Conservation (phyloP, 2,113 vertebrate genomes). For the Aptenodytes forsteri region DNA sequence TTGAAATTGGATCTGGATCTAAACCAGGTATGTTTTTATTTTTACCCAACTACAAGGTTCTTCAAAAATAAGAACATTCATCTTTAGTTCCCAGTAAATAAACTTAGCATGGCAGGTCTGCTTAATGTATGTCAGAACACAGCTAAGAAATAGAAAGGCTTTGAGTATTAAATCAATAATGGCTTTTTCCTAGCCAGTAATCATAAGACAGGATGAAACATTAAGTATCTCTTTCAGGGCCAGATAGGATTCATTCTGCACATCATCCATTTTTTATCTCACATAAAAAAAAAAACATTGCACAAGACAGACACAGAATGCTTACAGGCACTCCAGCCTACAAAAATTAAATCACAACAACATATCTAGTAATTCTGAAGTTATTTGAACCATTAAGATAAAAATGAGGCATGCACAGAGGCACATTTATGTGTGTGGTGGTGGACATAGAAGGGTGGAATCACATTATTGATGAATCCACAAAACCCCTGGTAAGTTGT, state of each 20-base stretch:
- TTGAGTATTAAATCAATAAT: conserved; percentile 62
- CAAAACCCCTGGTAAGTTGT: neutral
- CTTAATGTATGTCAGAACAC: conserved; percentile 28
- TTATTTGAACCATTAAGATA: neutral
- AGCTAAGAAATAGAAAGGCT: conserved; percentile 40
- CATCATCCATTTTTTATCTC: conserved; percentile 17
- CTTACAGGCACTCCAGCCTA: neutral
- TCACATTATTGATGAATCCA: neutral
- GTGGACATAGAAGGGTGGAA: neutral
- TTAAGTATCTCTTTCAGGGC: conserved; percentile 36
- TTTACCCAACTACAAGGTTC: neutral
- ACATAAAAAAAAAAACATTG: neutral
- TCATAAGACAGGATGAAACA: conserved; percentile 45
- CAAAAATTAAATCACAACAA: neutral
- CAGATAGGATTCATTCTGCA: conserved; percentile 12
- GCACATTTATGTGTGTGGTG: neutral
- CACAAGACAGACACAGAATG: neutral
- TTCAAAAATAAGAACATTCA: neutral
- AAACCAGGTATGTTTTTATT: neutral
- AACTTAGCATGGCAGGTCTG: conserved; percentile 30
- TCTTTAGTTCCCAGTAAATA: conserved; percentile 46
- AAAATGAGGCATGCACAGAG: neutral
- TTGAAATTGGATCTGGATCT: neutral
- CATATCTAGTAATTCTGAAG: neutral
- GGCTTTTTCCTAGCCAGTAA: conserved; percentile 32